Evolutionary conservation across 2,797 vertebrate genomes (phyloP).

Genomic region (Ptychadena robeensis): DNA sequence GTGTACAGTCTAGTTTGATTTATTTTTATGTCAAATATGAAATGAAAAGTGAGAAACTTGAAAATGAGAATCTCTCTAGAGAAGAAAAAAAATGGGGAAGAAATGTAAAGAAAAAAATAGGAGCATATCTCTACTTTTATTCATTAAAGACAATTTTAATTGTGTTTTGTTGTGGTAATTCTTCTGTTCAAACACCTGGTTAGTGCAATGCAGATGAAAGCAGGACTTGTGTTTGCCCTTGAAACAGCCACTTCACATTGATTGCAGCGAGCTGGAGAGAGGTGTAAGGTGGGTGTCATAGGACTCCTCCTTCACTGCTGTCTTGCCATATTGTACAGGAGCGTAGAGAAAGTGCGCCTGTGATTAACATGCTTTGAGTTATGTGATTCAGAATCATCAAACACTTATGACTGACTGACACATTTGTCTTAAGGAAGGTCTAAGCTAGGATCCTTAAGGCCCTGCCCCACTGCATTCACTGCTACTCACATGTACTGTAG

Average conservation of each 20-base stretch:
- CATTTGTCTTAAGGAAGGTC: background rate
- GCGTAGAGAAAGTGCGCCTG: background rate
- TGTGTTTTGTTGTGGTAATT: constrained; percentile 70
- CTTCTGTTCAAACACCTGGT: constrained; percentile 46
- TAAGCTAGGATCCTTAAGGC: background rate
- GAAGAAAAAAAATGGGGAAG: constrained; percentile 65
- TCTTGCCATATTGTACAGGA: background rate
- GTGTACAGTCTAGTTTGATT: constrained; percentile 66
- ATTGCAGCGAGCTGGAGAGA: constrained; percentile 30
- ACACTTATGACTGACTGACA: background rate
- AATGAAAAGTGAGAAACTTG: constrained; percentile 69
- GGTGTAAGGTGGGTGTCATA: constrained; percentile 42
- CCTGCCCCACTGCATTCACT: background rate
- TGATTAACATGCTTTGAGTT: background rate
- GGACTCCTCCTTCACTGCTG: constrained; percentile 33
- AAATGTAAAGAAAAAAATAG: constrained; percentile 66
- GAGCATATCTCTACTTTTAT: constrained; percentile 54
- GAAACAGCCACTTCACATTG: constrained; percentile 36
- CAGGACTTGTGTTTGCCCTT: constrained; percentile 45
- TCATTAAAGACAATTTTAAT: constrained; percentile 66
- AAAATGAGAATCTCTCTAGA: constrained; percentile 68
- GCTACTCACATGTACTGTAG: background rate
- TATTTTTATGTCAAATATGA: constrained; percentile 67
- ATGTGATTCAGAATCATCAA: constrained; percentile 1
- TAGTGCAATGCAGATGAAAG: constrained; percentile 39